Evolutionary conservation across 2,888 invertebrate genomes (phyloP).

Genomic region (Megalurothrips usitatus): DNA sequence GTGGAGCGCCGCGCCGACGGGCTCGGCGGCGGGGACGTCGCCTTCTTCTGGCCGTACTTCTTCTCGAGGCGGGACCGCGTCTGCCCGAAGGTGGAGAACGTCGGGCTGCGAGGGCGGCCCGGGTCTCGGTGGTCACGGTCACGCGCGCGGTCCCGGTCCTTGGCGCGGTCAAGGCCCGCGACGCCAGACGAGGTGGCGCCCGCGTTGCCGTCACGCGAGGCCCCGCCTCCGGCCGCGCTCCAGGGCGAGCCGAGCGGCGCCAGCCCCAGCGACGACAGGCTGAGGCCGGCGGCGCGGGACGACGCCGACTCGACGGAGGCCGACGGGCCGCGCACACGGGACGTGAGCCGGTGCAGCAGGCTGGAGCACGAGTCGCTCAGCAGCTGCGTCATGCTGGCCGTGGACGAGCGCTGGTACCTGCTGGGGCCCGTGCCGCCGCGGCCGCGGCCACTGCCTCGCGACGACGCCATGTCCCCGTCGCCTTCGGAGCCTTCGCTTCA

Average conservation of each 20-base stretch:
- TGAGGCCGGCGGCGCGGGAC: conserved; percentile 4
- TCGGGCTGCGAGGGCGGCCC: conserved; percentile 42
- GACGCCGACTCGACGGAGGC: conserved; percentile 45
- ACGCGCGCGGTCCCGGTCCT: conserved; percentile 39
- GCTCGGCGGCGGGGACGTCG: conserved; percentile 31
- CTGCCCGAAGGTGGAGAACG: conserved; percentile 45
- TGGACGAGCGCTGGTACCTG: conserved; percentile 73
- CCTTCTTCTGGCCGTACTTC: conserved; percentile 53
- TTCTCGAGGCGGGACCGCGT: conserved; percentile 70
- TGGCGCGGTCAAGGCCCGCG: conserved; percentile 32
- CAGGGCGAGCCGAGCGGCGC: background rate
- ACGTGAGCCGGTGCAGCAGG: conserved; percentile 72
- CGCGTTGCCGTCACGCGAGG: background rate
- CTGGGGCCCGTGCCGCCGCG: conserved; percentile 51
- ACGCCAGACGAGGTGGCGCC: conserved; percentile 28
- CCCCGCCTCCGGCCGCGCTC: conserved; percentile 16
- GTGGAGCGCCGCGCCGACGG: background rate
- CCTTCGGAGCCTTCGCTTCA: background rate
- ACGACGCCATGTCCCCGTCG: conserved; percentile 28
- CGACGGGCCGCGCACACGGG: conserved; percentile 71
- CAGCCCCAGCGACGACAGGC: conserved; percentile 18
- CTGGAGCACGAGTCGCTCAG: conserved; percentile 82
- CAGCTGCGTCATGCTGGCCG: conserved; percentile 78
- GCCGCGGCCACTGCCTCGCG: background rate
- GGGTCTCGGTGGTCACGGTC: conserved; percentile 43